Evolutionary conservation across 2,113 vertebrate genomes (phyloP).

Genomic region (Bambusicola thoracicus): DNA sequence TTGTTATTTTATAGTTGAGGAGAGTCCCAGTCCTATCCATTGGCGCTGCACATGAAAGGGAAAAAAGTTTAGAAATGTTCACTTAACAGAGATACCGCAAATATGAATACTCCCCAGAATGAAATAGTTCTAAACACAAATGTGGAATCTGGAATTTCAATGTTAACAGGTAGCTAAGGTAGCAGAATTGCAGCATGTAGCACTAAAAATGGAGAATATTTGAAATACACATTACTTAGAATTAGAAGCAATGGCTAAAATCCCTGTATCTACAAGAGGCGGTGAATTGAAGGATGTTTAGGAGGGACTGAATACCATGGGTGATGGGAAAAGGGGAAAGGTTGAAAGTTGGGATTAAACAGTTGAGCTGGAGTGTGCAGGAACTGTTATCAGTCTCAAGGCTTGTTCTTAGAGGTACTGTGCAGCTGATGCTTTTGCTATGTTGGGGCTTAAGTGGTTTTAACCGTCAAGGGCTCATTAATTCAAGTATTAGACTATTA

Average conservation of each 20-base stretch:
- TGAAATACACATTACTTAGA: accelerated
- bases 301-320: not conserved
- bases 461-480: not conserved
- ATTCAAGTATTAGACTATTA: not conserved
- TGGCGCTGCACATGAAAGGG: not conserved
- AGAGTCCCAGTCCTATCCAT: not conserved
- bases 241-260: not conserved
- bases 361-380: not conserved
- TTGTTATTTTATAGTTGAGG: not conserved
- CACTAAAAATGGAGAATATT: not conserved
- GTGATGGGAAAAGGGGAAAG: not conserved
- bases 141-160: not conserved
- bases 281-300: not conserved
- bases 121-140: not conserved
- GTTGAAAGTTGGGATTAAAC: not conserved
- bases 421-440: not conserved
- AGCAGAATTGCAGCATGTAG: not conserved
- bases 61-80: not conserved
- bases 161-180: not conserved
- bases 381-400: not conserved
- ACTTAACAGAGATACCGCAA: not conserved
- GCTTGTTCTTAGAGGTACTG: not conserved
- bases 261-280: not conserved
- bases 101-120: not conserved
- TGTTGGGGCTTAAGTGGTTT: not conserved